These are phyloP conservation scores for Eupleurogrammus muticus DNA, from an alignment of 2,797 vertebrate species.

Conservation along the genomic window DNA sequence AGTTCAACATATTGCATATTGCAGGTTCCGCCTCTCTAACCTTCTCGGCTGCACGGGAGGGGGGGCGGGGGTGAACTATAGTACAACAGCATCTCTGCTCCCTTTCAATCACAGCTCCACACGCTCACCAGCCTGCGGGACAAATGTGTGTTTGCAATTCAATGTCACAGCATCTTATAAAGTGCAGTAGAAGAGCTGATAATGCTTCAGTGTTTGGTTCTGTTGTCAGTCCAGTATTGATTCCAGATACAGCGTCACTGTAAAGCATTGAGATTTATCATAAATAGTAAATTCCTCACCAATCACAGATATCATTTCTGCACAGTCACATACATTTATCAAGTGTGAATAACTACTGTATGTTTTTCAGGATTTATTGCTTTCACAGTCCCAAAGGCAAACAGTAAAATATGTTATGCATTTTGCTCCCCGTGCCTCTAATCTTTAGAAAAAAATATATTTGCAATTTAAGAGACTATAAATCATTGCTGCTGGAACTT, in stretches of 20 bases:
- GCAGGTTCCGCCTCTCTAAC: slow-evolving; percentile 46
- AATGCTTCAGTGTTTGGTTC: slow-evolving; percentile 22
- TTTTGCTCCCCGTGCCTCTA: background rate
- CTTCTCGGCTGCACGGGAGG: background rate
- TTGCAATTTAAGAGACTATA: background rate
- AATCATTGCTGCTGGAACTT: slow-evolving; percentile 2
- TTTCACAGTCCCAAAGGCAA: background rate
- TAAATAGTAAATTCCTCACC: background rate
- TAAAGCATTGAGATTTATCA: slow-evolving; percentile 7
- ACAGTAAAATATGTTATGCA: background rate
- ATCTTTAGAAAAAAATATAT: background rate
- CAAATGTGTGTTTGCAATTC: slow-evolving; percentile 32
- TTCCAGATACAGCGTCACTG: background rate
- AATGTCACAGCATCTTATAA: slow-evolving; percentile 5
- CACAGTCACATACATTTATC: slow-evolving; percentile 4
- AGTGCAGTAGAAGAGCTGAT: background rate
- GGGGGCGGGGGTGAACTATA: background rate
- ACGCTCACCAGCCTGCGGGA: background rate
- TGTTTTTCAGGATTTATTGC: background rate
- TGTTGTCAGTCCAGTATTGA: slow-evolving; percentile 12
- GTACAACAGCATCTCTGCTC: slow-evolving; percentile 9
- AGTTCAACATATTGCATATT: slow-evolving; percentile 55
- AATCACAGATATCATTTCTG: background rate
- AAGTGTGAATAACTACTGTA: background rate
- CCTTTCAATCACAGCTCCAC: slow-evolving; percentile 21